phyloP scores from a whole-genome alignment of 2,888 invertebrate genomes.

The Andricus quercusramuli region DNA sequence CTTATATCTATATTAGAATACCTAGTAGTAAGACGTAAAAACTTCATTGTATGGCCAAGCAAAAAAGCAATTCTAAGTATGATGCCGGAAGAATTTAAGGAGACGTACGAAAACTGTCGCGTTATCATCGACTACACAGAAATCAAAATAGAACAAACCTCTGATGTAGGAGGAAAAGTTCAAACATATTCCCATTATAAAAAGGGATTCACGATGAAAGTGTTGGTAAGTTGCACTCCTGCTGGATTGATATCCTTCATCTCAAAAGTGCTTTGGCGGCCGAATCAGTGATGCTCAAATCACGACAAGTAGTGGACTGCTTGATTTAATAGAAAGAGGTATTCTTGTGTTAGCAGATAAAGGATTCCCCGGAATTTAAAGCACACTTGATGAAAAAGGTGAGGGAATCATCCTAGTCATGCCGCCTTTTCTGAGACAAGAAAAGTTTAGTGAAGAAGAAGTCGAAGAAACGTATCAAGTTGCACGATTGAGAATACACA shows the following conservation, averaged over 20 bases:
- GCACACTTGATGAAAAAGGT: constrained; percentile 41
- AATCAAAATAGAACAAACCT: too few species aligned
- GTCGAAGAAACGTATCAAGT: constrained; percentile 49
- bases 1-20: too few species aligned
- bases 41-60: too few species aligned
- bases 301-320: constrained; percentile 46
- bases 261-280: constrained; percentile 48
- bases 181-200: too few species aligned
- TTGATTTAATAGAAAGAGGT: constrained; percentile 51
- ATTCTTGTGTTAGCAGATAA: constrained; percentile 55
- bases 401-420: constrained; percentile 49
- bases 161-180: too few species aligned
- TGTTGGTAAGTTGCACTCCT: constrained; percentile 50
- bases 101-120: too few species aligned
- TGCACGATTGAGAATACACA: constrained; percentile 48
- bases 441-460: constrained; percentile 46
- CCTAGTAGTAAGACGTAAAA: too few species aligned
- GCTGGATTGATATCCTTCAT: constrained; percentile 48
- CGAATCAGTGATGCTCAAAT: constrained; percentile 50
- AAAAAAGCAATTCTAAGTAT: too few species aligned
- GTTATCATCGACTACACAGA: too few species aligned
- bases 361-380: constrained; percentile 54
- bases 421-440: constrained; percentile 51
- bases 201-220: too few species aligned
- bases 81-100: too few species aligned